phyloP scores from a whole-genome alignment of 2,888 invertebrate species.

The Troilus luridus region DNA sequence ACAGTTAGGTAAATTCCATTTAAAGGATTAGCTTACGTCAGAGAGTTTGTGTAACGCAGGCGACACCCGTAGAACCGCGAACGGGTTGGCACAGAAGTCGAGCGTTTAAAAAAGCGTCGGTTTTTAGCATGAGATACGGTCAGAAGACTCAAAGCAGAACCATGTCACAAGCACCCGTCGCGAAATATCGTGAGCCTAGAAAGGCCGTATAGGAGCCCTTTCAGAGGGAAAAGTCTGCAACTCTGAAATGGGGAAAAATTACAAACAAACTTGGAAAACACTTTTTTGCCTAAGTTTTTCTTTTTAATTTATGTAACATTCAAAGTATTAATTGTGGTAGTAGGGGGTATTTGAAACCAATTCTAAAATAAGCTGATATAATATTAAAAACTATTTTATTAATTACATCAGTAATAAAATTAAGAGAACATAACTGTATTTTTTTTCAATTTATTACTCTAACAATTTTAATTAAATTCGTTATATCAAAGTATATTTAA shows the following conservation, averaged over 20 bases:
- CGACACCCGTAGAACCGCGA: background rate
- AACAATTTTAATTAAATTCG: no score
- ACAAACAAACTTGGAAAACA: background rate
- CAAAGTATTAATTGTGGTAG: no score
- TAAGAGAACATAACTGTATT: no score
- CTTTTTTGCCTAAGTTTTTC: background rate
- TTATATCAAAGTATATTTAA: no score
- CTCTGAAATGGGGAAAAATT: background rate
- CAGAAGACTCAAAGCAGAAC: conserved; percentile 10
- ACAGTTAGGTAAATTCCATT: background rate
- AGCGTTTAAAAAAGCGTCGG: conserved; percentile 23
- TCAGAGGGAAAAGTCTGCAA: background rate
- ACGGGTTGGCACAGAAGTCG: conserved; percentile 30
- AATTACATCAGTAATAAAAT: no score
- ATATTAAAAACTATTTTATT: no score
- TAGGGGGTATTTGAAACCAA: no score
- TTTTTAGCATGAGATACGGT: conserved; percentile 29
- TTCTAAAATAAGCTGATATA: no score
- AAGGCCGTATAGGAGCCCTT: background rate
- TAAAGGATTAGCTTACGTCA: conserved; percentile 10
- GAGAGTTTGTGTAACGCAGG: background rate
- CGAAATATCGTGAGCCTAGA: conserved; percentile 34
- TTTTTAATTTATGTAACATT: no score
- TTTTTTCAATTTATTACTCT: no score
- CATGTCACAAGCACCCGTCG: conserved; percentile 36